phyloP scores from a whole-genome alignment of 92 coral and sea anemone genomes.

The Heteractis magnifica region DNA sequence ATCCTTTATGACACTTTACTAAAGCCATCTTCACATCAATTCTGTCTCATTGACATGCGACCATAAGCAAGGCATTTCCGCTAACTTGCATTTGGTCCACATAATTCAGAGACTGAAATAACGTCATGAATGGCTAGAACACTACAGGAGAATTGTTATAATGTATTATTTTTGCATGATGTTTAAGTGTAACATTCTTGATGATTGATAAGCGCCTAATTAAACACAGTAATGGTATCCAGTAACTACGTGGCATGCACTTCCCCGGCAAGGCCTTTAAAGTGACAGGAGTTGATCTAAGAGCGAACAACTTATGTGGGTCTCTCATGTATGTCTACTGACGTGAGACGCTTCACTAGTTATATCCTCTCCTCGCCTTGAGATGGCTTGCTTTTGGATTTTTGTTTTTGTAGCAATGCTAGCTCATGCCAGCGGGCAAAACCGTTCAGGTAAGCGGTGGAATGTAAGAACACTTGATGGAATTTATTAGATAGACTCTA shows the following conservation, averaged over 20 bases:
- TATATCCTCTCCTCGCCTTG: neutral
- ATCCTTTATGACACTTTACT: too few relatives aligned
- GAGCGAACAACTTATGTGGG: neutral
- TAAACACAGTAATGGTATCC: neutral
- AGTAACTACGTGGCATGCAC: too few relatives aligned
- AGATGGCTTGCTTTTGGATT: neutral
- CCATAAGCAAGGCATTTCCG: too few relatives aligned
- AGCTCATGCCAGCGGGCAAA: neutral
- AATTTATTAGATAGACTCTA: neutral
- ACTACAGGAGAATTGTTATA: too few relatives aligned
- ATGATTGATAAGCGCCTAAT: neutral
- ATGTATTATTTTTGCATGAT: neutral
- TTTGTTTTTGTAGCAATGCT: neutral
- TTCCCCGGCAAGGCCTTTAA: too few relatives aligned
- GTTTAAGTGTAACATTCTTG: neutral
- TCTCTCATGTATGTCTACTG: neutral
- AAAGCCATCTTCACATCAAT: too few relatives aligned
- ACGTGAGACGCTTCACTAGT: neutral
- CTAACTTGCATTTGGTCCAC: too few relatives aligned
- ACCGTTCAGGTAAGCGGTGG: neutral
- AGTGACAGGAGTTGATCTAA: too few relatives aligned
- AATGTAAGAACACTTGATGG: neutral
- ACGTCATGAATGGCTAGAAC: too few relatives aligned
- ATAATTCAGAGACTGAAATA: too few relatives aligned
- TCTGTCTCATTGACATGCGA: too few relatives aligned